Conservation (phyloP, 2,113 vertebrate species). For the Ahaetulla prasina region DNA sequence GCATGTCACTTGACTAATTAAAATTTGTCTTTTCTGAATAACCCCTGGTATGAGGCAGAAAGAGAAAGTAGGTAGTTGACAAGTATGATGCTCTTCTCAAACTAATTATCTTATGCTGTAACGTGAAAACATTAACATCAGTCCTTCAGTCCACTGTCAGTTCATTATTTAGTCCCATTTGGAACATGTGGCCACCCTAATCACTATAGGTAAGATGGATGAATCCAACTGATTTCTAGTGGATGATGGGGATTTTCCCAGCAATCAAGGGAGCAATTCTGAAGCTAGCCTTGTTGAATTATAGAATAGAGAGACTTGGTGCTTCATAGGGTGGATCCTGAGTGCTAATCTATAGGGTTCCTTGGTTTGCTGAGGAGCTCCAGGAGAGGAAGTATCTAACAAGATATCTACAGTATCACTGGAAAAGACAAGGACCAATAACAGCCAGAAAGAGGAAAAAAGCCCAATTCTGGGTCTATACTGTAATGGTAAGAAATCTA, state of each 20-base stretch:
- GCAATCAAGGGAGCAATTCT: neutral
- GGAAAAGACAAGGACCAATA: neutral
- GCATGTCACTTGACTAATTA: neutral
- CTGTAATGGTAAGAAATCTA: neutral
- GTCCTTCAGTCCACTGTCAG: neutral
- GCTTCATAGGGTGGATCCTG: neutral
- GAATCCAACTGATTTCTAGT: neutral
- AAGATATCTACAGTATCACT: neutral
- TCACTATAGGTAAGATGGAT: neutral
- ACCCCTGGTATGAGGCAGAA: neutral
- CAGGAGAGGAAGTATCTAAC: neutral
- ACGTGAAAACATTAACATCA: neutral
- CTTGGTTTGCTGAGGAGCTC: neutral
- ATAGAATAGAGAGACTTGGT: neutral
- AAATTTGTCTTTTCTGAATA: neutral
- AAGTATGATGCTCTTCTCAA: neutral
- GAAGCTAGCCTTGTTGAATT: neutral
- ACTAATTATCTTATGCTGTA: neutral
- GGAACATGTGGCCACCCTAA: neutral
- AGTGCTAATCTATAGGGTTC: neutral
- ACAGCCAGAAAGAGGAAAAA: neutral
- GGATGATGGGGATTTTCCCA: neutral
- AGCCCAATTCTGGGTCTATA: neutral
- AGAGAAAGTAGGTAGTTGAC: neutral
- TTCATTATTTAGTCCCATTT: neutral